Percentiles rank a stretch among this genome's conserved stretches.
Evolutionary conservation across 1,140 invertebrate species (phyloP).

Genomic region (Thaumetopoea pityocampa): DNA sequence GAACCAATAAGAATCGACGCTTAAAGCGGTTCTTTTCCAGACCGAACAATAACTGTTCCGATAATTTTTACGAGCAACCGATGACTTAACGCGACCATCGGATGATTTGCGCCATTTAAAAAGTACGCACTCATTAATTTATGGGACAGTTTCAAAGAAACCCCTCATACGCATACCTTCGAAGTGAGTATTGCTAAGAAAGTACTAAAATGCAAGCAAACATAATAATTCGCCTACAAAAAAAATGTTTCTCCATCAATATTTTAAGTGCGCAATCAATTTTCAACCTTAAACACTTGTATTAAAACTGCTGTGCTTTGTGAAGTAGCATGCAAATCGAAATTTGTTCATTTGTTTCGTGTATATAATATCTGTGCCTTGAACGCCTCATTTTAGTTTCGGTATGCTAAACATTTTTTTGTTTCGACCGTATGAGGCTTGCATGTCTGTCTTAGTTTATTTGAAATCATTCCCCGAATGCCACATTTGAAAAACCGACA

Average conservation of each 20-base stretch:
- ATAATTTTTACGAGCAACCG: slow-evolving; percentile 35
- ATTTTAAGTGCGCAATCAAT: background rate
- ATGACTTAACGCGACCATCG: slow-evolving; percentile 39
- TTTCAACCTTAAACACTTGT: slow-evolving; percentile 6
- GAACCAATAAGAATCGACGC: too few relatives aligned
- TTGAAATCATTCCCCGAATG: slow-evolving; percentile 25
- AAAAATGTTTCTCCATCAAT: slow-evolving; percentile 9
- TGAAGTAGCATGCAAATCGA: slow-evolving; percentile 8
- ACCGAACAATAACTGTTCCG: slow-evolving; percentile 24
- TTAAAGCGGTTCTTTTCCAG: slow-evolving; percentile 16
- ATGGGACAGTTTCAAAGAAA: slow-evolving; percentile 53
- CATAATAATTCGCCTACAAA: slow-evolving; percentile 10
- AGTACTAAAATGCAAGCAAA: slow-evolving; percentile 22
- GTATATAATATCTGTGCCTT: slow-evolving; percentile 29
- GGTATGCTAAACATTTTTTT: slow-evolving; percentile 49
- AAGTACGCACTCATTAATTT: slow-evolving; percentile 58
- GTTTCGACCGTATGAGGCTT: slow-evolving; percentile 38
- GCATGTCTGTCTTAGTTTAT: slow-evolving; percentile 29
- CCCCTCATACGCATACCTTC: slow-evolving; percentile 37
- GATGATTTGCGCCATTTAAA: slow-evolving; percentile 38
- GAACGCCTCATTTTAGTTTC: slow-evolving; percentile 51
- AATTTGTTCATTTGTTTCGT: slow-evolving; percentile 26
- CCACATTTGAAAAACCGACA: slow-evolving; percentile 17
- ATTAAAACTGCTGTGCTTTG: slow-evolving; percentile 7
- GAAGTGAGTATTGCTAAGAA: slow-evolving; percentile 29